Evolutionary conservation across 2,888 invertebrate species (phyloP).

Genomic region (Apeira syringaria): DNA sequence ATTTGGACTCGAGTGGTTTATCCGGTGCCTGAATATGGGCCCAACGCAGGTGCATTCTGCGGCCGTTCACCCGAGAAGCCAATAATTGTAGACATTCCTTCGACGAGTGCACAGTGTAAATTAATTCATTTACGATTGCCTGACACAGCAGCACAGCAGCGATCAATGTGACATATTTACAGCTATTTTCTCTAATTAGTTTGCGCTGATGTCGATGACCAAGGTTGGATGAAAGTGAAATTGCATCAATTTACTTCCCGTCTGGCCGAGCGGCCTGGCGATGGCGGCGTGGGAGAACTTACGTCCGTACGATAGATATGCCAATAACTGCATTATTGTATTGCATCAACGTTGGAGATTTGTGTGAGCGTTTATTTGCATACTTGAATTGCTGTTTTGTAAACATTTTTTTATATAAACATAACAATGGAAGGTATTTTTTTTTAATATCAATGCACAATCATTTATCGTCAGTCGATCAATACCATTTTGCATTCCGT

Average conservation of each 20-base stretch:
- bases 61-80: slow-evolving; percentile 64
- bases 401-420: slow-evolving; percentile 15
- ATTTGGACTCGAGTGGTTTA: slow-evolving; percentile 56
- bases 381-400: slow-evolving; percentile 14
- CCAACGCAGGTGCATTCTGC: slow-evolving; percentile 63
- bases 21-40: slow-evolving; percentile 45
- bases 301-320: slow-evolving; percentile 33
- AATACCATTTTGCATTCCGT: too few species aligned
- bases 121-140: slow-evolving; percentile 23
- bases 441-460: slow-evolving; percentile 11
- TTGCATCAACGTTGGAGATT: background rate
- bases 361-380: slow-evolving; percentile 23
- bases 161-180: slow-evolving; percentile 30
- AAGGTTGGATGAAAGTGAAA: slow-evolving; percentile 71
- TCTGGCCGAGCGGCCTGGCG: slow-evolving; percentile 47
- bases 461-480: background rate
- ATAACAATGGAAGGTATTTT: slow-evolving; percentile 10
- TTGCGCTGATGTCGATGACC: slow-evolving; percentile 56
- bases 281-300: slow-evolving; percentile 57
- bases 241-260: slow-evolving; percentile 53
- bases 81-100: slow-evolving; percentile 51
- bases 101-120: slow-evolving; percentile 34
- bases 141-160: slow-evolving; percentile 13
- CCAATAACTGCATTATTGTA: slow-evolving; percentile 25
- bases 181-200: slow-evolving; percentile 43